Evolutionary conservation across 2,888 invertebrate genomes (phyloP), one percentile per base, ranked within the genome.

Genomic region (Labia minor): DNA sequence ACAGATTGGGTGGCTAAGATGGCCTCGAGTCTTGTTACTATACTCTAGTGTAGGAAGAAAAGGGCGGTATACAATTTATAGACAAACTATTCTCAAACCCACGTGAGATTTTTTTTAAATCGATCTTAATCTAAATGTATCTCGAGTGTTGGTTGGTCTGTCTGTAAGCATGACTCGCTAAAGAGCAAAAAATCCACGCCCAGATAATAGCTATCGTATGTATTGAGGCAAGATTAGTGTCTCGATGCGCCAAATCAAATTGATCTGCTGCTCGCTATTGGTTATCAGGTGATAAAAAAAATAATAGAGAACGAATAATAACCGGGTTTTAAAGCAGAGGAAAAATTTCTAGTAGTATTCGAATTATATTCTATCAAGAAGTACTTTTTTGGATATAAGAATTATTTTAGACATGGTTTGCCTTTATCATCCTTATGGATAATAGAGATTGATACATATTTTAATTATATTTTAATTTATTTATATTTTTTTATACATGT

Each of bases 51-150:
- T 49, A 49, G 49, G 49, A 49, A 49, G 49, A 49, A 49, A 49
- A 49, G 49, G 49, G 49, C 49, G 49, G 49, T 14, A 4, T 49
- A 49, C 49, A 49, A 49, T 49, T 49, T 49, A 49, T 49, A 49
- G 49, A 14, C 49, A 49, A 49, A 14, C 49, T 49, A 49, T 49
- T 49, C 49, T 49, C 49, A 49, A 49, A 14, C 49, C 49, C 49
- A 49, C 49, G 49, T 49, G 49, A 14, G 49, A 49, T 49, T 49
- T 49, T 49, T 49, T 49, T 49, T 49, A 8, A 49, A 49, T 49
- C 49, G 49, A 49, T 49, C 49, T 49, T 49, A 49, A 49, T 49
- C 49, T 49, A 49, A 8, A 49, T 49, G 49, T 49, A 49, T 49
- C 49, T 49, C 3, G 49, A 49, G 3, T 49, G 16, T 49, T 49